phyloP scores from a whole-genome alignment of 2,888 invertebrate species.

The Pandemis cinnamomeana region DNA sequence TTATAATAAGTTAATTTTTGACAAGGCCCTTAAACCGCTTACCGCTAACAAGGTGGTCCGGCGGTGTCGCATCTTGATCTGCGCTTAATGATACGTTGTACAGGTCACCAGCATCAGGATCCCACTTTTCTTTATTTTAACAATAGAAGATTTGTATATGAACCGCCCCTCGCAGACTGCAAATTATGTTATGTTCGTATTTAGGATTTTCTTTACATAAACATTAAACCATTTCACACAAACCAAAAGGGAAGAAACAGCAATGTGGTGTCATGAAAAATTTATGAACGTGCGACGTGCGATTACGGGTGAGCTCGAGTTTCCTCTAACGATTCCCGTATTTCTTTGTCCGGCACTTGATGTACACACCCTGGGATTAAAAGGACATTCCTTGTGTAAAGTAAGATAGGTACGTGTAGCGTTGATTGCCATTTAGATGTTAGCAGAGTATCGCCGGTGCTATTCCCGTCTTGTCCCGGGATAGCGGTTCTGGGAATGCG shows the following conservation, averaged over 20 bases:
- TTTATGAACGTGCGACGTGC: neutral
- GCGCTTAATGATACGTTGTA: constrained; percentile 49
- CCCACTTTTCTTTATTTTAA: constrained; percentile 52
- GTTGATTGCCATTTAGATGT: constrained; percentile 66
- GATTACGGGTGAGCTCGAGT: neutral
- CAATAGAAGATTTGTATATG: constrained; percentile 39
- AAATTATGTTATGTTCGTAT: constrained; percentile 4
- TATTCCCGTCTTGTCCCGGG: constrained; percentile 80
- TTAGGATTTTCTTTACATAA: neutral
- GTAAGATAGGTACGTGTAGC: constrained; percentile 15
- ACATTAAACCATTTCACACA: neutral
- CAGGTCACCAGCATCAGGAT: constrained; percentile 60
- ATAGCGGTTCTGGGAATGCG: constrained; percentile 77
- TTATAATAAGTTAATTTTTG: constrained; percentile 70
- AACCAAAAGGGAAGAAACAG: neutral
- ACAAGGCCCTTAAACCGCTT: constrained; percentile 76
- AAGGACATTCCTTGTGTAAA: constrained; percentile 16
- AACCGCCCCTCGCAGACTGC: constrained; percentile 39
- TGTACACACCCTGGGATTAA: neutral
- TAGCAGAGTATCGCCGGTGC: constrained; percentile 62
- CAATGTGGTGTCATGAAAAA: neutral
- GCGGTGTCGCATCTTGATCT: constrained; percentile 57
- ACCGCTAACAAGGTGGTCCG: constrained; percentile 79
- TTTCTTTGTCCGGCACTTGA: constrained; percentile 15
- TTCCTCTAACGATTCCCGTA: neutral